Conservation (phyloP, 2,797 vertebrate genomes). For the Bryconaethiops microstoma region DNA sequence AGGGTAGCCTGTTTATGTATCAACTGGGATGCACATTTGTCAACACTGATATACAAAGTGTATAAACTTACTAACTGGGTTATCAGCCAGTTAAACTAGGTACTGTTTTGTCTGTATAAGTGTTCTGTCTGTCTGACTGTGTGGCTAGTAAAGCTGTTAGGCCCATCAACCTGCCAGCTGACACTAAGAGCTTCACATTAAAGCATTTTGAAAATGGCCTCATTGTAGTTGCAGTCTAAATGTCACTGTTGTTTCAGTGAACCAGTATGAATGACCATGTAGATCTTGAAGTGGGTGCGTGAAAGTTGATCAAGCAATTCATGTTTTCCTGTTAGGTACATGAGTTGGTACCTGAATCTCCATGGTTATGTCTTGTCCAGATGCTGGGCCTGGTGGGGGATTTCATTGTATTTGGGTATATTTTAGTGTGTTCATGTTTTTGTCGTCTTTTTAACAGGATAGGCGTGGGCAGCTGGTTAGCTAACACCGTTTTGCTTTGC, state of each 20-base stretch:
- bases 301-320: neutral
- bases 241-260: neutral
- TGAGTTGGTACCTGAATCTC: neutral
- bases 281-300: neutral
- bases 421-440: neutral
- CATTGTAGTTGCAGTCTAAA: neutral
- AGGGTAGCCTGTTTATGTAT: neutral
- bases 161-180: neutral
- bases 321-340: neutral
- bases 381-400: neutral
- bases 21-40: neutral
- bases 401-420: neutral
- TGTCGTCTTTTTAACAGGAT: slow-evolving; percentile 57
- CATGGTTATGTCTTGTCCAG: neutral
- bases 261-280: neutral
- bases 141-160: slow-evolving; percentile 11
- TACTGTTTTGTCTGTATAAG: neutral
- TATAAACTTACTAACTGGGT: neutral
- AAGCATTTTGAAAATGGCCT: neutral
- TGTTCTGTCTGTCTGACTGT: neutral
- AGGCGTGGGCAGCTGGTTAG: slow-evolving; percentile 51
- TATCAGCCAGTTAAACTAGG: neutral
- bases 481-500: slow-evolving; percentile 30
- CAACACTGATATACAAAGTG: neutral
- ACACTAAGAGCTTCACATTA: neutral